Evolutionary conservation across 2,797 vertebrate species (phyloP), one percentile per base, ranked within the genome.

Genomic region (Kryptolebias ocellatus): DNA sequence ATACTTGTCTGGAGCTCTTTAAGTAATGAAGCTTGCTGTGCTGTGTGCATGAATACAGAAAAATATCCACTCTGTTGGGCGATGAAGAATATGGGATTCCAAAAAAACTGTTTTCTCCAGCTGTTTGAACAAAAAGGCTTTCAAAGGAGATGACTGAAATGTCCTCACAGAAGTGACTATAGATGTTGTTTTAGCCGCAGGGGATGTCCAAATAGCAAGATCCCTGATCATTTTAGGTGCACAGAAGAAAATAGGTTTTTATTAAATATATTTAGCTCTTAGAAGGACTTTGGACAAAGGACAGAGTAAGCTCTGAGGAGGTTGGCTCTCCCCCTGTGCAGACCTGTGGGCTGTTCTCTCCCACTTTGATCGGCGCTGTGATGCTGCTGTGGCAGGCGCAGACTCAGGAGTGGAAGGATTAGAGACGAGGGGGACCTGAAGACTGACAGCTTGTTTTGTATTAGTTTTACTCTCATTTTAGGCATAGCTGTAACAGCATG

Each of bases 371-470:
- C 83, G 52, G 83, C 81, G 81, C 83, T 86, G 67, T 77, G 83
- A 88, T 78, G 85, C 85, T 72, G 81, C 62, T 51, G 76, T 53
- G 65, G 83, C 76, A 67, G 78, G 74, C 58, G 53, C 54, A 58
- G 73, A 77, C 90, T 93, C 85, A 73, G 74, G 84, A 90, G 90
- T 88, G 82, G 60, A 57, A 29, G 87, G 93, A 93, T 92, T 92
- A 92, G 83, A 76, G 79, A 81, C 77, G 74, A 74, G 54, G 68
- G 87, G 86, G 86, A 78, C 77, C 77, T 50, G 17, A 76, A 78
- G 81, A 85, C 73, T 63, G 86, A 68, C 81, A 60, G 80, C 76
- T 86, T 71, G 74, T 69, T 91, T 87, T 92, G 84, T 89, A 53
- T 76, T 76, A 27, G 5, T 81, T 79, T 87, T 63, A 85, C 87